These are phyloP conservation scores for Xiphophorus couchianus DNA, from an alignment of 2,113 vertebrate species.

Conservation along the genomic window DNA sequence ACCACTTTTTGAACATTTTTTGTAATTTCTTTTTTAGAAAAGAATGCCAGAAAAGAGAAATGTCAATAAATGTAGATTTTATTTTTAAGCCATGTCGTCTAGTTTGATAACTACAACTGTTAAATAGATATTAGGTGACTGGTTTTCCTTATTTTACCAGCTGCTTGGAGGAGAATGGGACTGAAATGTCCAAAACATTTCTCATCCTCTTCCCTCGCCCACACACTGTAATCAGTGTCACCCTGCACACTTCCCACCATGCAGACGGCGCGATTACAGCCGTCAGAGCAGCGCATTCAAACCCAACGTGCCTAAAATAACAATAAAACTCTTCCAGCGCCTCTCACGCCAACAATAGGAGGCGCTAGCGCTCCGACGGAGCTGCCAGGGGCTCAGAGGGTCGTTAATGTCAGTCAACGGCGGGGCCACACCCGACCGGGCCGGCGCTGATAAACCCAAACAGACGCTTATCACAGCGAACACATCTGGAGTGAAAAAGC, in stretches of 20 bases:
- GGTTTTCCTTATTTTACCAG: too few species aligned
- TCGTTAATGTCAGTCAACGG: constrained; percentile 2
- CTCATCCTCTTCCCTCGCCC: not conserved
- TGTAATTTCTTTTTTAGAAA: too few species aligned
- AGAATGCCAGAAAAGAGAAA: too few species aligned
- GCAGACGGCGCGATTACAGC: constrained; percentile 46
- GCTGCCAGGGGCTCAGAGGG: not conserved
- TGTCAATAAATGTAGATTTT: too few species aligned
- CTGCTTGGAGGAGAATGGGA: too few species aligned
- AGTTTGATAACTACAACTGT: too few species aligned
- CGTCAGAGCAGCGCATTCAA: constrained; percentile 15
- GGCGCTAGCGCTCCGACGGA: constrained; percentile 41
- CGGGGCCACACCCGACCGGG: constrained; percentile 60
- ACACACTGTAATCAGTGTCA: constrained; percentile 14
- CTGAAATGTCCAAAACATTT: too few species aligned
- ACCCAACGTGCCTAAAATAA: not conserved
- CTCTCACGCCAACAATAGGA: constrained; percentile 10
- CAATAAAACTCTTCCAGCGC: not conserved
- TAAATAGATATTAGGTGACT: too few species aligned
- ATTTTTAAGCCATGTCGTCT: too few species aligned
- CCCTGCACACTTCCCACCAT: constrained; percentile 11
- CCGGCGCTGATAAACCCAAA: constrained; percentile 62
- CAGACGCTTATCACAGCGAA: constrained; percentile 66
- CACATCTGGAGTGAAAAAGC: not conserved
- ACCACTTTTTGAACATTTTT: too few species aligned